A percentile compares a stretch with the other conserved stretches of the same genome.
Evolutionary conservation across 2,113 vertebrate genomes (phyloP).

Genomic region (Phylloscopus trochilus): DNA sequence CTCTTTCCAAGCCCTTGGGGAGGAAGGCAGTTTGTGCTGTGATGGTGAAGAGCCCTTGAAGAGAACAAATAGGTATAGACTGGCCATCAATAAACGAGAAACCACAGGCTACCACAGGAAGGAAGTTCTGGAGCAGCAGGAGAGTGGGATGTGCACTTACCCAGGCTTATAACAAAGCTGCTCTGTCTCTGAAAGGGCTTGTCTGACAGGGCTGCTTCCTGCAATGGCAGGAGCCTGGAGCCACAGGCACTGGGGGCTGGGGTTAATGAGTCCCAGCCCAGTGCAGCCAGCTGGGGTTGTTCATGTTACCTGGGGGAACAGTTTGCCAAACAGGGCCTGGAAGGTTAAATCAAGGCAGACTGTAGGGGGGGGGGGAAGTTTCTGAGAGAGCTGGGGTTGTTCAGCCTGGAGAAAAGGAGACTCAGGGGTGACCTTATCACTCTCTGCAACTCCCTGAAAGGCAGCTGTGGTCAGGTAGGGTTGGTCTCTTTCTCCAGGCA

Average conservation of each 20-base stretch:
- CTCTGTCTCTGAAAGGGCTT: background rate
- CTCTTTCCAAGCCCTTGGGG: slow-evolving; percentile 1
- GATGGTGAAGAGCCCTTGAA: background rate
- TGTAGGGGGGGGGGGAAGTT: background rate
- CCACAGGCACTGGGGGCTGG: background rate
- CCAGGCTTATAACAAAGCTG: background rate
- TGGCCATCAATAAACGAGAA: background rate
- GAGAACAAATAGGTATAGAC: background rate
- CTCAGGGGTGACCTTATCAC: no score
- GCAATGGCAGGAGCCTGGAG: rapidly evolving
- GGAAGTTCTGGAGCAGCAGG: background rate
- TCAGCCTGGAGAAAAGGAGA: no score
- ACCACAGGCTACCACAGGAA: background rate
- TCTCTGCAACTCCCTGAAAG: no score
- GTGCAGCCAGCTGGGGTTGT: background rate
- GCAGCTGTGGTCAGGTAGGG: no score
- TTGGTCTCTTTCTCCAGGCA: no score
- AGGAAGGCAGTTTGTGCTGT: background rate
- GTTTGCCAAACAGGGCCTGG: background rate
- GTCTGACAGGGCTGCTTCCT: background rate
- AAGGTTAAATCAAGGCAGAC: background rate
- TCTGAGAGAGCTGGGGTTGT: background rate
- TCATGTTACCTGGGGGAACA: rapidly evolving
- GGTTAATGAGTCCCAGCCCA: background rate
- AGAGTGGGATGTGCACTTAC: background rate